Evolutionary conservation across 2,888 invertebrate species (phyloP), one percentile per base, ranked within the genome.

Genomic region (Rhingia campestris): DNA sequence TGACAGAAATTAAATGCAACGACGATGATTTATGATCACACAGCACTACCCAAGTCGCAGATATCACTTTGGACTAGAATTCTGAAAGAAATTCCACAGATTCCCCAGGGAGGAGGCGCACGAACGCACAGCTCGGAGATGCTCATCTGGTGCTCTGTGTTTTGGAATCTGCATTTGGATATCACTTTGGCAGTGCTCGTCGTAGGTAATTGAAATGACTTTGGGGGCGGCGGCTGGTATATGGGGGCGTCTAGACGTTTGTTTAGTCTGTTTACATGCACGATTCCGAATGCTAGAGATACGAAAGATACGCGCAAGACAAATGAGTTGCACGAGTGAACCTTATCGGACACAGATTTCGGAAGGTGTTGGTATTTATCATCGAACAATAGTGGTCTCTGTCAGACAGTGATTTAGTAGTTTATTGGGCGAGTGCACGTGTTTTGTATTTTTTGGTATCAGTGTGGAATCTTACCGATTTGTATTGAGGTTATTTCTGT

Each of bases 161-260:
- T 63, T 51, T 45, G 49, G 49, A 56, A 22, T 22, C 47, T 70
- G 70, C 61, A 79, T 73, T 54, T 54, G 63, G 41, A 30, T 32
- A 41, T 22, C 49, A 47, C 32, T 37, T 45, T 35, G 7, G 14
- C 45, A 7, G 53, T 10, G 69, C 22, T 22, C 22, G 22, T 22
- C 22, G 70, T 70, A 77, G 47, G 66, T 79, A 79, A 79, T 79
- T 79, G 79, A 73, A 82, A 77, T 82, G 82, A 77, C 77, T 82
- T 82, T 77, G 81, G 64, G 49, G 67, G 49, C 35, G 56, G 51
- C 33, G 30, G 33, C 33, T 12, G 61, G 39, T 4, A 22, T 41
- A 9, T 45, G 82, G 79, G 69, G 82, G 79, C 53, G 79, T 79
- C 82, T 82, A 73, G 79, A 82, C 77, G 58, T 61, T 61, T 79